Conservation (phyloP, 2,113 vertebrate genomes). For the Rhinopomastus cyanomelas region DNA sequence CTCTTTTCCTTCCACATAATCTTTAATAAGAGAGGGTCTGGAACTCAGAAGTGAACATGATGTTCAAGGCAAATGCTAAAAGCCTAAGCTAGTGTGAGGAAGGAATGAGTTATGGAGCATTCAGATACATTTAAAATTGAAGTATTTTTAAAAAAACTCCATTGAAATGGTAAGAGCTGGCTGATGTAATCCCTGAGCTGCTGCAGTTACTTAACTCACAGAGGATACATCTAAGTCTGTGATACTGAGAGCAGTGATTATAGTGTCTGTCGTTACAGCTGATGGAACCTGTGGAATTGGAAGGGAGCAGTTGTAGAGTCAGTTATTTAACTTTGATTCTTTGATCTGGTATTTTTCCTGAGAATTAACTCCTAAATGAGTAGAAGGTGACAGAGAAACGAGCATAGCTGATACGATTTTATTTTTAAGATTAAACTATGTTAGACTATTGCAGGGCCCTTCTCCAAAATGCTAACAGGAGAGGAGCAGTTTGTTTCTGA, state of each 20-base stretch:
- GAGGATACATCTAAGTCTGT: background rate
- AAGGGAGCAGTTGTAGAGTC: background rate
- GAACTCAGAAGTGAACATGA: background rate
- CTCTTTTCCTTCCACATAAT: background rate
- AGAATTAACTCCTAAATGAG: background rate
- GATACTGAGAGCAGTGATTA: background rate
- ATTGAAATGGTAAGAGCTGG: background rate
- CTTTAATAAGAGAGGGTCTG: background rate
- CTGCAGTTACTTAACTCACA: background rate
- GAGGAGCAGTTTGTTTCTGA: background rate
- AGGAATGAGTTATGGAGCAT: background rate
- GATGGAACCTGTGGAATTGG: background rate
- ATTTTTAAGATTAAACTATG: background rate
- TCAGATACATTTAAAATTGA: background rate
- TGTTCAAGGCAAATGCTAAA: background rate
- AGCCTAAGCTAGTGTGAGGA: background rate
- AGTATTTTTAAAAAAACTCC: background rate
- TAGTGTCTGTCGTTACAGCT: background rate
- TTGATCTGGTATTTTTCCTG: background rate
- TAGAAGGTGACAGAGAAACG: background rate
- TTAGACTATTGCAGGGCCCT: background rate
- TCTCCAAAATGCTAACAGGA: background rate
- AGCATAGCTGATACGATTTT: background rate
- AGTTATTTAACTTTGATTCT: background rate
- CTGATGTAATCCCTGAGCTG: constrained; percentile 28